A percentile compares a stretch with the other conserved stretches of the same genome.
These are phyloP conservation scores for Thalassophryne amazonica DNA, from an alignment of 2,797 vertebrate genomes.

Conservation along the genomic window DNA sequence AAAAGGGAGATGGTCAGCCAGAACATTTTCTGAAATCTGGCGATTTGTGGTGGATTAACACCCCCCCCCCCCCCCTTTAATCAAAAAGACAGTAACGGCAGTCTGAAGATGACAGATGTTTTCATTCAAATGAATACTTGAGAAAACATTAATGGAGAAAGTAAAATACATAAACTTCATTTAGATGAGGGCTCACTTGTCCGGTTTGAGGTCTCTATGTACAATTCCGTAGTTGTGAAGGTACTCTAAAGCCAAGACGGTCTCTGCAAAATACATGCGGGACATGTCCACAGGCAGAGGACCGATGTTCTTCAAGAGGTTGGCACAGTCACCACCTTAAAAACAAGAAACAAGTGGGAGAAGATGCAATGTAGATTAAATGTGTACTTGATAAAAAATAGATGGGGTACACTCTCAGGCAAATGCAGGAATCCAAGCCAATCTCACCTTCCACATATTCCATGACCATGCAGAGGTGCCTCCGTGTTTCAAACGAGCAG, in stretches of 20 bases:
- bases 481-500: conserved; percentile 92
- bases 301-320: conserved; percentile 92
- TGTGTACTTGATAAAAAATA: neutral
- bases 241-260: conserved; percentile 90
- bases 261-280: conserved; percentile 93
- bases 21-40: no score
- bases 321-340: conserved; percentile 91
- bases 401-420: neutral
- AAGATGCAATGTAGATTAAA: neutral
- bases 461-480: conserved; percentile 96
- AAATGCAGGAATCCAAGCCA: neutral
- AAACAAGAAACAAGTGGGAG: neutral
- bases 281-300: conserved; percentile 94
- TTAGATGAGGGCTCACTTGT: conserved; percentile 82
- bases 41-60: no score
- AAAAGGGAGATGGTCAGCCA: no score
- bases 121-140: no score
- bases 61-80: no score
- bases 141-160: neutral
- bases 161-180: neutral
- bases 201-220: conserved; percentile 93
- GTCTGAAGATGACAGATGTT: no score
- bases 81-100: no score
- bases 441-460: conserved; percentile 92
- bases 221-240: conserved; percentile 92